Conservation (phyloP, 2,113 vertebrate species). For the Heterotilapia buettikoferi region DNA sequence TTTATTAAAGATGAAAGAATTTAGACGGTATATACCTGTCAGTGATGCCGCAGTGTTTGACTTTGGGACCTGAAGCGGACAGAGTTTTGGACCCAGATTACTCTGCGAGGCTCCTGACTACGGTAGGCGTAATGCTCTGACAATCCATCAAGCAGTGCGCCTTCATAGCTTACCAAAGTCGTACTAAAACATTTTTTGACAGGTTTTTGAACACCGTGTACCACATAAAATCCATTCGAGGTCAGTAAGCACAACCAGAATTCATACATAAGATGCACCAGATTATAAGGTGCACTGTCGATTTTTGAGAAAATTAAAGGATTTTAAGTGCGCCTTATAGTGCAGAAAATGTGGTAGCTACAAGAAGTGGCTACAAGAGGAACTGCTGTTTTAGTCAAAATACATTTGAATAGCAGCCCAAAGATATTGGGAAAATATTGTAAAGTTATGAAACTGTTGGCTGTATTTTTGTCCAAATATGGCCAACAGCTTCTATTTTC, state of each 20-base stretch:
- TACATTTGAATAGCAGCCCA: neutral
- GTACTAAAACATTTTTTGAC: neutral
- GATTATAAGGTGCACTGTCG: neutral
- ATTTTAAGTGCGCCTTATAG: neutral
- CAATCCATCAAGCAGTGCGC: rapidly evolving
- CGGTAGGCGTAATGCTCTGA: rapidly evolving
- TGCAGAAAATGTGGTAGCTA: neutral
- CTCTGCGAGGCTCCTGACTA: neutral
- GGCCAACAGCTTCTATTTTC: rapidly evolving
- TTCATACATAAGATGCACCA: neutral
- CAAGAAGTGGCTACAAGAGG: neutral
- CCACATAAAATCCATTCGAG: neutral
- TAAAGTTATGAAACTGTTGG: neutral
- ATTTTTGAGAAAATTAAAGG: neutral
- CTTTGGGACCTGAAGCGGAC: rapidly evolving
- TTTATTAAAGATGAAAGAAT: neutral
- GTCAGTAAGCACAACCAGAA: neutral
- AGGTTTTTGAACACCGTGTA: neutral
- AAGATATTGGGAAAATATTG: neutral
- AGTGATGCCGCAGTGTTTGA: rapidly evolving
- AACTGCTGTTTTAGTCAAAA: neutral
- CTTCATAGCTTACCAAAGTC: neutral
- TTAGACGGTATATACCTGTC: neutral
- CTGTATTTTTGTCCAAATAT: neutral
- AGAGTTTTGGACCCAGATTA: neutral